Evolutionary conservation across 2,888 invertebrate species (phyloP), one percentile per base, ranked within the genome.

Genomic region (Drosophila stalkeri): DNA sequence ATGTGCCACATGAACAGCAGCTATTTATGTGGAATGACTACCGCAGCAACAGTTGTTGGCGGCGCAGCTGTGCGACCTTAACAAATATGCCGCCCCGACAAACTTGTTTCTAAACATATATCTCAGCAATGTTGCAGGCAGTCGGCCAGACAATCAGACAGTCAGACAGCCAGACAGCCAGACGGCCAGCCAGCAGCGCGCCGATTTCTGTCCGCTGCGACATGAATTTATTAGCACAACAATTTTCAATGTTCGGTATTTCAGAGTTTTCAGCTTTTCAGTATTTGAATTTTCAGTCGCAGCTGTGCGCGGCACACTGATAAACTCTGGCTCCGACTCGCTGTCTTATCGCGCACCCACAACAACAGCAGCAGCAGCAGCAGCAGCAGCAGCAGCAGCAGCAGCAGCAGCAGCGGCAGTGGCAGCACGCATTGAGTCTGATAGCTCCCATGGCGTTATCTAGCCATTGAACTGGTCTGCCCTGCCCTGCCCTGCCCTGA

Each of bases 1-100:
- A 74, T 72, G 78, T 80, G 89, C 74, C 90, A 80, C 89, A 90
- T 90, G 84, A 81, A 81, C 90, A 90, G 80, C 88, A 87, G 90
- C 91, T 76, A 90, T 89, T 77, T 76, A 70, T 74, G 66, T 80
- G 77, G 70, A 73, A 73, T 68, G 63, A 75, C 80, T 82, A 82
- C 74, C 77, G 64, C 80, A 75, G 72, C 74, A 71, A 76, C 74
- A 55, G 69, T 69, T 64, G 82, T 57, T 64, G 64, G 33, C 61
- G 49, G 62, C 72, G 74, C 86, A 90, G 90, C 81, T 85, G 81
- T 67, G 80, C 92, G 92, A 92, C 91, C 91, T 92, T 92, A 92
- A 89, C 87, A 92, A 91, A 90, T 82, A 92, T 92, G 90, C 87
- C 77, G 88, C 80, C 72, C 72, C 77, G 61, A 70, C 49, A 87